Conservation (phyloP, 2,888 invertebrate genomes). For the Dynastes hyllus region DNA sequence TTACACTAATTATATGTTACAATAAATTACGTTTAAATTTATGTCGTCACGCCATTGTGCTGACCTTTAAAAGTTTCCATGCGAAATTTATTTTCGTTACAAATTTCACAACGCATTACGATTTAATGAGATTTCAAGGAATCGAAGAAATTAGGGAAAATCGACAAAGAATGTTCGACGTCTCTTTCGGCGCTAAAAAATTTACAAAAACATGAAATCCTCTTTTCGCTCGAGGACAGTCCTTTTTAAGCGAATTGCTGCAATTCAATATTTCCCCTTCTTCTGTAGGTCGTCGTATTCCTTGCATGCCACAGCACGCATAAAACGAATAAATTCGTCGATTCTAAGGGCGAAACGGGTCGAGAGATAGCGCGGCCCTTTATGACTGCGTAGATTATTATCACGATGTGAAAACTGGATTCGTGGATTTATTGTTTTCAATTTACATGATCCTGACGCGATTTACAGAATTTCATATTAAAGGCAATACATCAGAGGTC, state of each 20-base stretch:
- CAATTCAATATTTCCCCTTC: slow-evolving; percentile 1
- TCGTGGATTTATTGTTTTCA: slow-evolving; percentile 50
- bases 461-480: slow-evolving; percentile 45
- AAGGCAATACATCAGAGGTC: slow-evolving; percentile 49
- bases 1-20: not conserved
- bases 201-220: too few relatives aligned
- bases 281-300: not conserved
- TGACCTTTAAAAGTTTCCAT: too few relatives aligned
- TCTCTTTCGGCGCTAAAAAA: too few relatives aligned
- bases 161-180: too few relatives aligned
- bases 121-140: too few relatives aligned
- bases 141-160: too few relatives aligned
- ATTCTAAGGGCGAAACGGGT: slow-evolving; percentile 15
- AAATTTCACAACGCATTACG: too few relatives aligned
- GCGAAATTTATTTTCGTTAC: too few relatives aligned
- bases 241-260: not conserved
- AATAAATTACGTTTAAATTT: too few relatives aligned
- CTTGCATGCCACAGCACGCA: slow-evolving; percentile 11
- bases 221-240: too few relatives aligned
- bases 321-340: slow-evolving; percentile 20
- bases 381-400: slow-evolving; percentile 41
- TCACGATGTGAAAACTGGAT: slow-evolving; percentile 47
- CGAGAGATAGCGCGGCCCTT: slow-evolving; percentile 31
- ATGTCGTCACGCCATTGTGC: too few relatives aligned
- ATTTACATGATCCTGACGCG: slow-evolving; percentile 51